phyloP scores from a whole-genome alignment of 2,113 vertebrate genomes.

The Silurus glanis region DNA sequence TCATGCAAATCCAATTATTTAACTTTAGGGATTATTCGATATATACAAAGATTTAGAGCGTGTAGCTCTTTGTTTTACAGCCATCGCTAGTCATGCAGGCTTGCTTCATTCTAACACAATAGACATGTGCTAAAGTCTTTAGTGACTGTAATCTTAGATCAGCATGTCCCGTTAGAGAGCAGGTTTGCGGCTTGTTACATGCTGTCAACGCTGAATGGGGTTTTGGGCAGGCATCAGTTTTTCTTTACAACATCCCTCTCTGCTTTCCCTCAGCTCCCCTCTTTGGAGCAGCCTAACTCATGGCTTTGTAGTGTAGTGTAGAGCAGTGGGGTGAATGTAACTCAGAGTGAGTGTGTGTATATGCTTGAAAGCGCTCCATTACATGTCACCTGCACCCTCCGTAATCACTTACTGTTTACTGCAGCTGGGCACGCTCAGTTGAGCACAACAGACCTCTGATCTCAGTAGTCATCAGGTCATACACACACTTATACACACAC shows the following conservation, averaged over 20 bases:
- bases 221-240: slow-evolving; percentile 44
- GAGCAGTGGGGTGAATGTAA: slow-evolving; percentile 12
- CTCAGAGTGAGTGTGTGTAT: slow-evolving; percentile 27
- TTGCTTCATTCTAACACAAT: slow-evolving; percentile 14
- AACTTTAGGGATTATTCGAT: slow-evolving; percentile 32
- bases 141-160: slow-evolving; percentile 49
- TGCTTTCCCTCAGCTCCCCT: slow-evolving; percentile 40
- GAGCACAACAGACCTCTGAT: slow-evolving; percentile 49
- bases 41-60: slow-evolving; percentile 29
- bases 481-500: slow-evolving; percentile 21
- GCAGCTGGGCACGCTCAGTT: slow-evolving; percentile 42
- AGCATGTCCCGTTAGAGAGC: slow-evolving; percentile 45
- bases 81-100: slow-evolving; percentile 15
- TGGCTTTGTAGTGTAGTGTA: slow-evolving; percentile 34
- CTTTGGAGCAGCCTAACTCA: slow-evolving; percentile 48
- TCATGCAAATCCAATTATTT: slow-evolving; percentile 34
- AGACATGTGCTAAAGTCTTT: slow-evolving; percentile 52
- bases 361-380: slow-evolving; percentile 39
- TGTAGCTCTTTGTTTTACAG: slow-evolving; percentile 32
- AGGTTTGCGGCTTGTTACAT: slow-evolving; percentile 54
- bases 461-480: slow-evolving; percentile 30
- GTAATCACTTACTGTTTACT: slow-evolving; percentile 52
- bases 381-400: slow-evolving; percentile 51
- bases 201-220: slow-evolving; percentile 49
- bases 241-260: slow-evolving; percentile 49